Base-by-base conservation (phyloP, 2,797 vertebrate species). In the Schizothorax lantsangensis region DNA sequence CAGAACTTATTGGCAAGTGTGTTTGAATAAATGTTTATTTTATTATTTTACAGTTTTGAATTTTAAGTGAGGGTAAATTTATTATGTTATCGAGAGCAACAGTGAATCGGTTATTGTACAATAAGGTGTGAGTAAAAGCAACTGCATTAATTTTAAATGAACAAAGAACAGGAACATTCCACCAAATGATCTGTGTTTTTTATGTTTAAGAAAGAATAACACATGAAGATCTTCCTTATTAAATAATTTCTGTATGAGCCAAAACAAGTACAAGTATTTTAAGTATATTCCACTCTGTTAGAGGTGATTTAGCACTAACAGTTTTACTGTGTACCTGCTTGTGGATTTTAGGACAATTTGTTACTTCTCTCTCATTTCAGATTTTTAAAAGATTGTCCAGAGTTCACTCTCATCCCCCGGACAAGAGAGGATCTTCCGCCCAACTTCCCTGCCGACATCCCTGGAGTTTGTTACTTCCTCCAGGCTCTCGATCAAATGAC, bases 391-490 rank as follows among this genome's bases (percentile, higher is more conserved):
- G 97, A 97, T 92, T 95, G 94, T 11, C 96, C 97, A 88, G 98
- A 98, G 89, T 99, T 99, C 93, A 93, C 95, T 87, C 99, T 99
- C 92, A 95, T 97, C 91, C 97, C 98, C 64, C 97, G 98, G 87
- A 98, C 96, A 87, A 97, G 98, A 93, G 96, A 97, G 89, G 97
- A 99, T 84, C 98, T 99, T 94, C 98, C 98, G 89, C 96, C 97
- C 91, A 97, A 99, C 93, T 99, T 99, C 92, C 98, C 98, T 79
- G 94, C 94, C 83, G 97, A 99, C 91, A 97, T 99, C 93, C 97
- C 98, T 93, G 98, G 98, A 92, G 96, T 98, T 93, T 99, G 98
- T 95, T 97, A 99, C 94, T 99, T 99, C 95, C 95, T 99, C 90
- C 97, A 99, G 93, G 94, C 95, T 71, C 95, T 94, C 82, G 90